Conservation (phyloP, 2,797 vertebrate species). For the Microhierax caerulescens region DNA sequence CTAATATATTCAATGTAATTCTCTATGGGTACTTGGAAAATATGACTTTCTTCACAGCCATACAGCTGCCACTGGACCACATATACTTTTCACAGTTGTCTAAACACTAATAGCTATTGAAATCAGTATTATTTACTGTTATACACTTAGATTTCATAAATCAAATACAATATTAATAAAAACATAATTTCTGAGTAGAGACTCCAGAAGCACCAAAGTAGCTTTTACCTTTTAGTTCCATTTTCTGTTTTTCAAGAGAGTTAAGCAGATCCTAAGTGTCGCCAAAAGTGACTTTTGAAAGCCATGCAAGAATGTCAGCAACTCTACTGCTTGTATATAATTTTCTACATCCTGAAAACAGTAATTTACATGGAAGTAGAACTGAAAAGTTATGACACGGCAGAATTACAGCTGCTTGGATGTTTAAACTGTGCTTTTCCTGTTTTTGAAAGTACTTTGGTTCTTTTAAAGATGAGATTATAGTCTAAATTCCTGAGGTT, state of each 20-base stretch:
- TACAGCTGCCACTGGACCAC: not conserved
- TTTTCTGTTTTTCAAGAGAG: not conserved
- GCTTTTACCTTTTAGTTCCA: not conserved
- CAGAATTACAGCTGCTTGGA: not conserved
- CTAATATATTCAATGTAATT: not conserved
- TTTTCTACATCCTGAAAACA: constrained; percentile 39
- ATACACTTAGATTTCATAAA: not conserved
- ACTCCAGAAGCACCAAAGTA: not conserved
- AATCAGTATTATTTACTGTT: not conserved
- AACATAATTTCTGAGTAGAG: not conserved
- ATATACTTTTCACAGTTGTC: not conserved
- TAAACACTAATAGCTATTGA: not conserved
- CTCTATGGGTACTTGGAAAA: not conserved
- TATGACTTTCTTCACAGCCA: not conserved
- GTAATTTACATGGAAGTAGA: constrained; percentile 3
- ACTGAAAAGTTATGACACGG: not conserved
- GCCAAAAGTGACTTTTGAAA: not conserved
- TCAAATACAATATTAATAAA: not conserved
- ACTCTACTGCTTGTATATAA: not conserved
- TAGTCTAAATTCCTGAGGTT: not conserved
- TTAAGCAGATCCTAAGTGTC: not conserved
- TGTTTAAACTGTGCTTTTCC: constrained; percentile 24
- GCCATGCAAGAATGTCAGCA: not conserved
- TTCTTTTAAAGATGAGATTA: not conserved
- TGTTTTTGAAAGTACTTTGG: not conserved